Conservation (phyloP, 2,797 vertebrate genomes). For the Tragopan temminckii region DNA sequence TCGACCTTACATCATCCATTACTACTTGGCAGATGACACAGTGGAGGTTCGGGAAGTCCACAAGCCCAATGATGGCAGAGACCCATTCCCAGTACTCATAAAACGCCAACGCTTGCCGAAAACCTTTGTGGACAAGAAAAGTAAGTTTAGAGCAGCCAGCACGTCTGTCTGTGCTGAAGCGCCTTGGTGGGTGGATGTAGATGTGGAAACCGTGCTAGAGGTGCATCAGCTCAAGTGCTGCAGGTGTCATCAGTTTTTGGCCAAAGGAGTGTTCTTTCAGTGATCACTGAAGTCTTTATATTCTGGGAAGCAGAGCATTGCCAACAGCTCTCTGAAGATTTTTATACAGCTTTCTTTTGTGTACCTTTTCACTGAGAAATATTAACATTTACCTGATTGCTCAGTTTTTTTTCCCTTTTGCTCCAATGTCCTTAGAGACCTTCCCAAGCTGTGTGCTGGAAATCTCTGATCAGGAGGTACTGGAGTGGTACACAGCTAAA, state of each 20-base stretch:
- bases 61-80: slow-evolving; percentile 87
- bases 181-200: background rate
- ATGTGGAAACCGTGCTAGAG: background rate
- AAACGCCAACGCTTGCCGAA: slow-evolving; percentile 89
- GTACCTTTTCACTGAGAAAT: background rate
- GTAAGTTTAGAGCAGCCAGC: slow-evolving; percentile 51
- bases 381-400: background rate
- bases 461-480: slow-evolving; percentile 88
- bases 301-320: background rate
- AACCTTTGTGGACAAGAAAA: slow-evolving; percentile 67
- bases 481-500: slow-evolving; percentile 90
- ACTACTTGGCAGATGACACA: slow-evolving; percentile 91
- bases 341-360: background rate
- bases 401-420: background rate
- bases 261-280: background rate
- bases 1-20: slow-evolving; percentile 86
- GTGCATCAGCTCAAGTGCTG: background rate
- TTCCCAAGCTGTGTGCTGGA: slow-evolving; percentile 94
- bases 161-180: background rate
- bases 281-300: background rate
- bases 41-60: slow-evolving; percentile 92
- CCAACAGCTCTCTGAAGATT: background rate
- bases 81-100: slow-evolving; percentile 90
- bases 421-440: slow-evolving; percentile 76
- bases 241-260: background rate